Evolutionary conservation across 2,888 invertebrate genomes (phyloP), one percentile per base, ranked within the genome.

Genomic region (Agonopterix arenella): DNA sequence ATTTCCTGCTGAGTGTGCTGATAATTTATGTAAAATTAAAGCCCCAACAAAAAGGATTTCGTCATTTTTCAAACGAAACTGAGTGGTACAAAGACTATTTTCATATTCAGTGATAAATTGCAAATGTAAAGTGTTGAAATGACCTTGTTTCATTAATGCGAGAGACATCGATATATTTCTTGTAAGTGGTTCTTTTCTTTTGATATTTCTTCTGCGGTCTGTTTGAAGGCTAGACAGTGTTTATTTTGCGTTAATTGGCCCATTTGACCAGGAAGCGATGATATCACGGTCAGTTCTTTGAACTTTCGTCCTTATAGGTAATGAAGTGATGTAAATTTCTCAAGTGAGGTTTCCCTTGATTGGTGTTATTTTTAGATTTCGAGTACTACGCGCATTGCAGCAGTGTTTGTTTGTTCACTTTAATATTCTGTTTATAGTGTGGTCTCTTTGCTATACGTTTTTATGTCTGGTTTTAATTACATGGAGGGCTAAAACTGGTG

Each of bases 351-450:
- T 78, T 72, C 72, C 55, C 63, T 70, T 61, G 59, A 56, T 66
- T 64, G 60, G 57, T 68, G 73, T 76, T 88, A 88, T 88, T 84
- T 84, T 71, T 86, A 88, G 85, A 58, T 52, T 57, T 64, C 50
- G 57, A 71, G 64, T 74, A 60, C 48, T 61, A 73, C 70, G 71
- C 68, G 56, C 58, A 59, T 58, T 66, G 67, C 73, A 67, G 62
- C 59, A 57, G 62, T 70, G 72, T 76, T 79, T 78, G 73, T 75
- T 68, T 74, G 64, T 61, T 64, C 64, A 57, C 56, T 49, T 53
- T 56, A 50, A 54, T 57, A 56, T 61, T 58, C 61, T 64, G 60
- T 62, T 66, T 53, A 61, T 58, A 54, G 55, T 58, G 58, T 58
- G 49, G n/a, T 11, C 52, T 42, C 48, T 38, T 44, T 48, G 41